These are phyloP conservation scores for Cremastinae sp. DNA, from an alignment of 2,888 invertebrate genomes.

Conservation along the genomic window DNA sequence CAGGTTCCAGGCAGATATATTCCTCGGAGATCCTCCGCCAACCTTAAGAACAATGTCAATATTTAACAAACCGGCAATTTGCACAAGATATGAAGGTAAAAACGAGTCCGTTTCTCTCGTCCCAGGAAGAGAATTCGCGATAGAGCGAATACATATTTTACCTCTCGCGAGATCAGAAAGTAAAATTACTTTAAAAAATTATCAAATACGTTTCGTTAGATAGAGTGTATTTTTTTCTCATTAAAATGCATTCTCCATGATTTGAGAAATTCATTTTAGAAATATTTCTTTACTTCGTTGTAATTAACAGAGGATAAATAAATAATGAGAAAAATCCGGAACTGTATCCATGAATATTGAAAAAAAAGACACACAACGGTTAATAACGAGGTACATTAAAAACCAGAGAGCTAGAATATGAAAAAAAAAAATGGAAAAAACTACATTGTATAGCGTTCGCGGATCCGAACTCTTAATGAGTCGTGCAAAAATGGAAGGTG, in stretches of 20 bases:
- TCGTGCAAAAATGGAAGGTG: constrained; percentile 15
- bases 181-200: background rate
- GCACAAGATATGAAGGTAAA: constrained; percentile 52
- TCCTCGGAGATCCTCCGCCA: constrained; percentile 41
- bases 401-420: background rate
- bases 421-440: background rate
- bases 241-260: no score
- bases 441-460: background rate
- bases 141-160: background rate
- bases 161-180: background rate
- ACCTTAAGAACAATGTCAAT: constrained; percentile 70
- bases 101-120: constrained; percentile 15
- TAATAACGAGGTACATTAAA: no score
- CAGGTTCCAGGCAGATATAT: constrained; percentile 21
- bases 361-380: no score
- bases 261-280: no score
- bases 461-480: constrained; percentile 14
- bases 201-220: no score
- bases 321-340: no score
- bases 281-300: no score
- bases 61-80: constrained; percentile 70
- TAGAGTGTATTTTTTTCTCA: no score
- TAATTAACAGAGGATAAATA: no score
- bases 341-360: no score
- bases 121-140: background rate